phyloP scores from a whole-genome alignment of 2,888 invertebrate species.

The Therioaphis trifolii region DNA sequence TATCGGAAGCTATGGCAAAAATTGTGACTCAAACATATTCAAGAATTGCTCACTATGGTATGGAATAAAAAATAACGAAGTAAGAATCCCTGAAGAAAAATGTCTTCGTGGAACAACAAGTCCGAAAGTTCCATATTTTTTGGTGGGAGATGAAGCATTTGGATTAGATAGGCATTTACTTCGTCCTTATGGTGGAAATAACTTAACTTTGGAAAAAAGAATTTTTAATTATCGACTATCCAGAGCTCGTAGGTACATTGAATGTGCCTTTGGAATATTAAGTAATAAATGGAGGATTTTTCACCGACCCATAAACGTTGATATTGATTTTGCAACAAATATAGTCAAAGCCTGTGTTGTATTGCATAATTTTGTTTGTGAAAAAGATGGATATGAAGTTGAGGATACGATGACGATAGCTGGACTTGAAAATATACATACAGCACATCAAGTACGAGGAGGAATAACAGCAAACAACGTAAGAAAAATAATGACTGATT shows the following conservation, averaged over 20 bases:
- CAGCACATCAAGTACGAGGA: no score
- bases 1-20: conserved; percentile 67
- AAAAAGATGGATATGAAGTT: conserved; percentile 64
- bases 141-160: conserved; percentile 67
- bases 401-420: no score
- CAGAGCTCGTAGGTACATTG: no score
- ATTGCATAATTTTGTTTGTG: conserved; percentile 65
- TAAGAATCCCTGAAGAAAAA: conserved; percentile 65
- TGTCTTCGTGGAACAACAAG: conserved; percentile 65
- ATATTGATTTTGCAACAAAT: conserved; percentile 65
- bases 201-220: conserved; percentile 64
- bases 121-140: conserved; percentile 65
- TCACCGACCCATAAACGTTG: conserved; percentile 66
- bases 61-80: conserved; percentile 62
- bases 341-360: conserved; percentile 66
- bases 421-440: no score
- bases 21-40: conserved; percentile 67
- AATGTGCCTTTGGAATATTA: no score
- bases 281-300: conserved; percentile 67
- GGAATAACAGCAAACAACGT: no score
- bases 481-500: no score
- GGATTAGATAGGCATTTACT: conserved; percentile 64
- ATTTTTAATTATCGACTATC: no score
- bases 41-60: conserved; percentile 63
- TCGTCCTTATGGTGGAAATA: conserved; percentile 65